A percentile compares a stretch with the other conserved stretches of the same genome.
Evolutionary conservation across 2,113 vertebrate species (phyloP).

Genomic region (Salminus brasiliensis): DNA sequence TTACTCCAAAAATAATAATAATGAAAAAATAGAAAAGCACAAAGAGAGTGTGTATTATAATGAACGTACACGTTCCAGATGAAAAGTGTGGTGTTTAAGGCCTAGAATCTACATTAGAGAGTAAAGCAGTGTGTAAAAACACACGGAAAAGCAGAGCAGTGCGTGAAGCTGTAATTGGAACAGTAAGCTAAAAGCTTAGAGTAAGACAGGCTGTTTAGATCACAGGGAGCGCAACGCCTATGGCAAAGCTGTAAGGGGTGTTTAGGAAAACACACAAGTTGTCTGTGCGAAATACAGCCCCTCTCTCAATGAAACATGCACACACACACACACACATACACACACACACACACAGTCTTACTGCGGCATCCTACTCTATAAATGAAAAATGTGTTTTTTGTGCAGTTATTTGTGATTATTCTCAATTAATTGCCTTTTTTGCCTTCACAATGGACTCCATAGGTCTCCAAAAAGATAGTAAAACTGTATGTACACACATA

Average conservation of each 20-base stretch:
- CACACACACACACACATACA: not conserved
- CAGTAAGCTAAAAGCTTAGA: not conserved
- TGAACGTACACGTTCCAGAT: not conserved
- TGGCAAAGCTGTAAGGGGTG: not conserved
- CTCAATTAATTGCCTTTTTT: too few relatives aligned
- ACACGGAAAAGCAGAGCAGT: not conserved
- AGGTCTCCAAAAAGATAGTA: too few relatives aligned
- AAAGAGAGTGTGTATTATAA: too few relatives aligned
- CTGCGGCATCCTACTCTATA: too few relatives aligned
- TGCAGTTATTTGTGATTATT: too few relatives aligned
- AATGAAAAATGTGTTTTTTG: too few relatives aligned
- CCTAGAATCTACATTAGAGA: not conserved
- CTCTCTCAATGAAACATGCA: not conserved
- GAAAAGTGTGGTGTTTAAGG: slow-evolving; percentile 16
- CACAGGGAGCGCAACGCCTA: not conserved
- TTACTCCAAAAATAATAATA: too few relatives aligned
- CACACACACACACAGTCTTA: too few relatives aligned
- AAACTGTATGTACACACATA: too few relatives aligned
- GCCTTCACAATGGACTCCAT: too few relatives aligned
- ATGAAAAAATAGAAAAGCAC: too few relatives aligned
- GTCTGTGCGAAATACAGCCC: not conserved
- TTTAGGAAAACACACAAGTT: not conserved
- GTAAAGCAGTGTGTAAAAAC: not conserved
- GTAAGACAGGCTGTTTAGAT: not conserved
- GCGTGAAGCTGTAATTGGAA: not conserved